Evolutionary conservation across 2,888 invertebrate genomes (phyloP).

Genomic region (Euplagia quadripunctaria): DNA sequence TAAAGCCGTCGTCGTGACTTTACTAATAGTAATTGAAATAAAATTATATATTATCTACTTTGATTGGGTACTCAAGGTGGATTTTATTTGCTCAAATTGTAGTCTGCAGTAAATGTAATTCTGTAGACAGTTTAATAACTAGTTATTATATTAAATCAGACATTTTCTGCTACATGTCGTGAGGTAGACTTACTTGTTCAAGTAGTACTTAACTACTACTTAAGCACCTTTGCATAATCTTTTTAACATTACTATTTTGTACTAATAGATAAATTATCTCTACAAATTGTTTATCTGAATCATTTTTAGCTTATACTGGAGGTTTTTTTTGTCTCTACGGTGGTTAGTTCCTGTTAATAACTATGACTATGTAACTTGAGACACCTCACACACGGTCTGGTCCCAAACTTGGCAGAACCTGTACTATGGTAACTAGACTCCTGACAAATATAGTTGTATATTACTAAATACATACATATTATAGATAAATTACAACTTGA

Average conservation of each 20-base stretch:
- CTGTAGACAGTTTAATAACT: slow-evolving; percentile 18
- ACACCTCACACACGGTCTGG: no score
- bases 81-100: slow-evolving; percentile 6
- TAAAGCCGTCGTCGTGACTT: neutral
- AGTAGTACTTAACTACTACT: neutral
- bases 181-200: slow-evolving; percentile 5
- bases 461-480: no score
- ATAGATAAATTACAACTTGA: no score
- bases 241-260: neutral
- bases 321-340: neutral
- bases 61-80: slow-evolving; percentile 2
- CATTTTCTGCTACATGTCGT: slow-evolving; percentile 3
- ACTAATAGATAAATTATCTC: neutral
- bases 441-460: no score
- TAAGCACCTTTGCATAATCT: neutral
- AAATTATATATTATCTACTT: slow-evolving; percentile 9
- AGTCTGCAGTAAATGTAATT: slow-evolving; percentile 11
- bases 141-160: slow-evolving; percentile 10
- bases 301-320: neutral
- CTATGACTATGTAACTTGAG: no score
- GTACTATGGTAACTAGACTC: no score
- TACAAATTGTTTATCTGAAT: neutral
- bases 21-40: slow-evolving; percentile 9
- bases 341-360: no score
- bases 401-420: no score